These are phyloP conservation scores for Brachionus calyciflorus DNA, from an alignment of 1,140 invertebrate species.

Conservation along the genomic window DNA sequence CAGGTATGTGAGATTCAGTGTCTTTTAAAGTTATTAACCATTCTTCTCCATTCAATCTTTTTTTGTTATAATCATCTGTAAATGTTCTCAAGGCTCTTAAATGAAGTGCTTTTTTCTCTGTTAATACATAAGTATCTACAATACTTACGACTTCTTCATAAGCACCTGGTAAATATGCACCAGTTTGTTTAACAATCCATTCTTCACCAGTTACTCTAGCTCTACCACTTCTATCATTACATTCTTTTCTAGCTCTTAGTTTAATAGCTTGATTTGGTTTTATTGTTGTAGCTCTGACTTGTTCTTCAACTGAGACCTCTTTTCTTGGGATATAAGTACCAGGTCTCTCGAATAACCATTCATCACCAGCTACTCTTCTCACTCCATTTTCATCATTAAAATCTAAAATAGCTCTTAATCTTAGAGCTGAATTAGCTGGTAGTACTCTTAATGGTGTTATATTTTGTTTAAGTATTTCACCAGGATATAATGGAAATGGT, in stretches of 20 bases:
- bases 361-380: slow-evolving; percentile 37
- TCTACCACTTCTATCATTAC: slow-evolving; percentile 59
- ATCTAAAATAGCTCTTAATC: slow-evolving; percentile 43
- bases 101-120: slow-evolving; percentile 64
- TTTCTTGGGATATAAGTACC: slow-evolving; percentile 55
- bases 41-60: slow-evolving; percentile 64
- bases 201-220: slow-evolving; percentile 62
- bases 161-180: slow-evolving; percentile 64
- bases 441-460: slow-evolving; percentile 37
- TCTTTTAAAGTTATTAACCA: slow-evolving; percentile 63
- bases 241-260: slow-evolving; percentile 61
- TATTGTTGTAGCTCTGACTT: slow-evolving; percentile 60
- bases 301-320: slow-evolving; percentile 61
- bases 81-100: slow-evolving; percentile 62
- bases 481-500: slow-evolving; percentile 64
- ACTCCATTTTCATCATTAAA: slow-evolving; percentile 33
- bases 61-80: slow-evolving; percentile 60
- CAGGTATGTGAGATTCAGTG: slow-evolving; percentile 63
- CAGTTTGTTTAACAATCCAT: slow-evolving; percentile 63
- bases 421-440: slow-evolving; percentile 21
- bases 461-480: slow-evolving; percentile 54
- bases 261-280: slow-evolving; percentile 62
- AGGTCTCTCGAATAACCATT: slow-evolving; percentile 47
- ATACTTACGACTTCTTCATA: slow-evolving; percentile 63
- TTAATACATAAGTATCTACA: slow-evolving; percentile 62